These are phyloP conservation scores for Apostichopus parvimensis DNA, from an alignment of 35 echinoderm and acorn worm genomes.

Conservation along the genomic window DNA sequence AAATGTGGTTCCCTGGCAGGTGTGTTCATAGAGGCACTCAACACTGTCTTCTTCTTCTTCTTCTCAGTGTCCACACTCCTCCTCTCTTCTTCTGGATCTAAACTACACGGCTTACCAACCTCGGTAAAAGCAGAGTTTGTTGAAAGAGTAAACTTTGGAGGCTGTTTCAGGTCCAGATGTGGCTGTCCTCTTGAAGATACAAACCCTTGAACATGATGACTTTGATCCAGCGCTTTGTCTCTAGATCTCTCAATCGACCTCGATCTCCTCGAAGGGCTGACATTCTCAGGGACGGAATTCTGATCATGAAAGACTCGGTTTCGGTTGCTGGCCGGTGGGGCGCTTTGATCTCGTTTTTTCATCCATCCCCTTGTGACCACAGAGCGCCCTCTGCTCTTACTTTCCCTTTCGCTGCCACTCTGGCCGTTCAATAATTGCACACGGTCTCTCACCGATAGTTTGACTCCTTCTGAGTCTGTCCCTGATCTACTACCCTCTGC, in stretches of 20 bases:
- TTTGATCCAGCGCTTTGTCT: not conserved
- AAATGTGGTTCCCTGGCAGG: not conserved
- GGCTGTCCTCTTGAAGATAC: not conserved
- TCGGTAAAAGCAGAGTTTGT: constrained; percentile 9
- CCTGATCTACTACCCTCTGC: not conserved
- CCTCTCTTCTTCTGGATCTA: not conserved
- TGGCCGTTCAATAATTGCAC: constrained; percentile 46
- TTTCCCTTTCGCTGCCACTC: not conserved
- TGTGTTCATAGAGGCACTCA: not conserved
- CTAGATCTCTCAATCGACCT: constrained; percentile 25
- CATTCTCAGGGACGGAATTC: not conserved
- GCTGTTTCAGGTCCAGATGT: not conserved
- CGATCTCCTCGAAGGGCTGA: not conserved
- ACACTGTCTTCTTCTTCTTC: not conserved
- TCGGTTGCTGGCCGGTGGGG: not conserved
- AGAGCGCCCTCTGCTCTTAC: not conserved
- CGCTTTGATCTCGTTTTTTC: constrained; percentile 43
- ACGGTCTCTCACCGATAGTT: constrained; percentile 33
- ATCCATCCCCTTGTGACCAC: constrained; percentile 18
- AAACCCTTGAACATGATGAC: not conserved
- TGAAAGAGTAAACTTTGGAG: not conserved
- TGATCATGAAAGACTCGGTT: constrained; percentile 9
- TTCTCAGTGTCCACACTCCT: too few relatives aligned
- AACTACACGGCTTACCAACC: not conserved
- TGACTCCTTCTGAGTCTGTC: not conserved